Percentiles rank a stretch among this genome's conserved stretches.
phyloP scores from a whole-genome alignment of 2,797 vertebrate genomes.

The Bradypodion pumilum region DNA sequence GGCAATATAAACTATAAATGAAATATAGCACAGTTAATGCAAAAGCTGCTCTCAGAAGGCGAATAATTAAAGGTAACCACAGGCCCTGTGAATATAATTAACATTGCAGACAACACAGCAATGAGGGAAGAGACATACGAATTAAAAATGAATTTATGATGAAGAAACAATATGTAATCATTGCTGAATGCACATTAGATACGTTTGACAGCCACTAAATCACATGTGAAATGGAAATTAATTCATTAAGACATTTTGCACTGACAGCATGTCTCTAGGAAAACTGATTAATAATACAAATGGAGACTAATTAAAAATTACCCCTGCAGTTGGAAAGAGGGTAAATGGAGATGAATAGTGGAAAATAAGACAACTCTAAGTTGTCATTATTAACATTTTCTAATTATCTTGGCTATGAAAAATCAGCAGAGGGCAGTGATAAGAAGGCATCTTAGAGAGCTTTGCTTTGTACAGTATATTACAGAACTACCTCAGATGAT shows the following conservation, averaged over 20 bases:
- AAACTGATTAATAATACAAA: conserved; percentile 60
- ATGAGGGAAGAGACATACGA: conserved; percentile 22
- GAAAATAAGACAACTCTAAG: conserved; percentile 46
- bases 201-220: conserved; percentile 56
- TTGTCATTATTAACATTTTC: conserved; percentile 52
- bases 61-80: conserved; percentile 46
- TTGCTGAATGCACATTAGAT: conserved; percentile 45
- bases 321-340: conserved; percentile 44
- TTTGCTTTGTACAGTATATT: conserved; percentile 20
- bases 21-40: conserved; percentile 27
- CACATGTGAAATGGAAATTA: conserved; percentile 55
- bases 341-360: conserved; percentile 22
- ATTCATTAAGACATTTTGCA: conserved; percentile 59
- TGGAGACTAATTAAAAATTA: conserved; percentile 62
- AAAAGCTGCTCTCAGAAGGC: conserved; percentile 35
- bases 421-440: conserved; percentile 31
- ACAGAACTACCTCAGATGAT: background rate
- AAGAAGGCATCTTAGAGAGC: conserved; percentile 19
- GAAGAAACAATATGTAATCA: conserved; percentile 43
- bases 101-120: conserved; percentile 38
- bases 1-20: conserved; percentile 36
- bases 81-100: conserved; percentile 49
- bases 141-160: conserved; percentile 52
- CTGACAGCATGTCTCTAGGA: conserved; percentile 47
- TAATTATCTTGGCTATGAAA: conserved; percentile 22